Evolutionary conservation across 2,797 vertebrate genomes (phyloP), one percentile per base, ranked within the genome.

Genomic region (Hippocampus kuda): DNA sequence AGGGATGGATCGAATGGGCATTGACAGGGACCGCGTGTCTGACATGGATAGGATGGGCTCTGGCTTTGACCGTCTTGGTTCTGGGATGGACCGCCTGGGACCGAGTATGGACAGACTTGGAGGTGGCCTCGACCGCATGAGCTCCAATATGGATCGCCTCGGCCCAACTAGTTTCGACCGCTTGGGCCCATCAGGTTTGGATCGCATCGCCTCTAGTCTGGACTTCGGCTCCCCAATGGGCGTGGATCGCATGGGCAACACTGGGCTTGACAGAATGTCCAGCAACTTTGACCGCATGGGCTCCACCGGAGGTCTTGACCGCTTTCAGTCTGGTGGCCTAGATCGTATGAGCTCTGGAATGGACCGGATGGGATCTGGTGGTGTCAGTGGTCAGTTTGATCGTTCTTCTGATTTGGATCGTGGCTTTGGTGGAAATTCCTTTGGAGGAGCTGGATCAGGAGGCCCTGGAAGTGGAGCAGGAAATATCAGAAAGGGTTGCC

Each of bases 321-420:
- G 90, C 44, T 91, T 90, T 46, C 81, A 87, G 5, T 74, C 88
- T 0, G 83, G 86, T 1, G 86, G 87, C 41, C 71, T 93, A 0
- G 91, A 93, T 69, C 89, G 91, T 57, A 91, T 93, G 89, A 85
- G 83, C 51, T 83, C 90, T 60, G 87, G 85, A 77, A 91, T 92
- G 82, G 92, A 92, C 54, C 82, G 88, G 18, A 89, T 90, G 86
- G 88, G 88, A 65, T 84, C 88, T 27, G 86, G 84, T 46, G 85
- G 88, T 0, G 87, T 89, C 6, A 92, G 94, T 38, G 88, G 90
- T 80, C 94, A 93, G 85, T 99, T 98, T 66, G 96, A 98, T 74
- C 87, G 96, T n/a, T 87, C 94, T 20, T 88, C 91, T 70, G 97
- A 98, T 62, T 86, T 98, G 91, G 95, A 98, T 65, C 92, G 96